Percentiles rank a stretch among this genome's conserved stretches.
Evolutionary conservation across 2,888 invertebrate genomes (phyloP).

Genomic region (Rhogogaster chlorosoma): DNA sequence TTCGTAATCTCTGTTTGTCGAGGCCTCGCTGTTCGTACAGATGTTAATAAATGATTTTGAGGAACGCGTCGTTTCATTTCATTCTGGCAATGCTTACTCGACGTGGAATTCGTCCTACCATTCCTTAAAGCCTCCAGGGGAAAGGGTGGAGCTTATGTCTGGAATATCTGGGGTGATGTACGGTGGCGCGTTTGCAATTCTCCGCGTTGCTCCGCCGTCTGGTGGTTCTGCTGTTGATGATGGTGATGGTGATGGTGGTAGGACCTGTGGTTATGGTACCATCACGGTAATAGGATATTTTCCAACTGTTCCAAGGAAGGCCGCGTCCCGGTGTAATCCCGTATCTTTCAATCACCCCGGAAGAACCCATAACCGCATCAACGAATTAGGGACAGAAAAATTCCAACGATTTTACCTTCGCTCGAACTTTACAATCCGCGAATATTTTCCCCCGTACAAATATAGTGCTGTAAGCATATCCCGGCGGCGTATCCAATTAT

Average conservation of each 20-base stretch:
- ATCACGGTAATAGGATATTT: slow-evolving; percentile 35
- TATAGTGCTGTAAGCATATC: slow-evolving; percentile 15
- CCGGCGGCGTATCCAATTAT: slow-evolving; percentile 26
- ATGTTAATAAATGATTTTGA: slow-evolving; percentile 33
- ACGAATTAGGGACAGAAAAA: background rate
- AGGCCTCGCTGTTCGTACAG: background rate
- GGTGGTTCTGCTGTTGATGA: slow-evolving; percentile 28
- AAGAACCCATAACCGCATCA: background rate
- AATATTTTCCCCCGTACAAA: background rate
- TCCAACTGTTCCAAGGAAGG: slow-evolving; percentile 1
- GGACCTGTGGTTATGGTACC: slow-evolving; percentile 9
- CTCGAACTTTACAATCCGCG: background rate
- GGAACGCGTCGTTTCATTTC: slow-evolving; percentile 17
- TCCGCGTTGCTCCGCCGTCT: slow-evolving; percentile 34
- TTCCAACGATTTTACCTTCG: background rate
- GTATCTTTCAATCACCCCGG: background rate
- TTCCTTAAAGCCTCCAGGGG: slow-evolving; percentile 26
- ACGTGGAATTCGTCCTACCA: slow-evolving; percentile 38
- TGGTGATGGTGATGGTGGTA: slow-evolving; percentile 12
- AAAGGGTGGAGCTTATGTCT: slow-evolving; percentile 44
- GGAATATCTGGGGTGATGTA: slow-evolving; percentile 49
- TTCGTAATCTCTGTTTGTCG: background rate
- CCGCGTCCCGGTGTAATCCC: background rate
- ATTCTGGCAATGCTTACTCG: slow-evolving; percentile 7
- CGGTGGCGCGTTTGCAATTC: slow-evolving; percentile 49